Conservation (phyloP, 2,113 vertebrate species). For the Cichladusa arquata region DNA sequence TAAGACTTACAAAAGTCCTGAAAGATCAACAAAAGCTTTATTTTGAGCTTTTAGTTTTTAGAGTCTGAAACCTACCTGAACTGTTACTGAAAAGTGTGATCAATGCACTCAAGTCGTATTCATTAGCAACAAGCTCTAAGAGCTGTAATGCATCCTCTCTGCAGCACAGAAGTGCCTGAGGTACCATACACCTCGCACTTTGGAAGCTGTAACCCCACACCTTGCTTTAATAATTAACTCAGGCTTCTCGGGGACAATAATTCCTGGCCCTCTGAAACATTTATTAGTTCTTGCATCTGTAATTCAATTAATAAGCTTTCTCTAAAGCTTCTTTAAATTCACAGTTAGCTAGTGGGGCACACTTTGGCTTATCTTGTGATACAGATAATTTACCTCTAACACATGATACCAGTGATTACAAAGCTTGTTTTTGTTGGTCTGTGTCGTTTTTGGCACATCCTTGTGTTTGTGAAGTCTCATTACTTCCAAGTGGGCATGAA, state of each 20-base stretch:
- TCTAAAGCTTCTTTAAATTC: constrained; percentile 66
- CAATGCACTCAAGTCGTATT: constrained; percentile 2
- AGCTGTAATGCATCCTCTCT: constrained; percentile 45
- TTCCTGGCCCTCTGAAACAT: constrained; percentile 68
- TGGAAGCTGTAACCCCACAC: constrained; percentile 71
- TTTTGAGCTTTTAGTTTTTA: neutral
- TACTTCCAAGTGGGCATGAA: neutral
- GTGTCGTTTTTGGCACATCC: constrained; percentile 55
- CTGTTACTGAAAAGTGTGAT: constrained; percentile 56
- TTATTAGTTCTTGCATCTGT: constrained; percentile 64
- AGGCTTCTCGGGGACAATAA: constrained; percentile 59
- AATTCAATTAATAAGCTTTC: constrained; percentile 74
- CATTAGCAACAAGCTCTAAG: constrained; percentile 18
- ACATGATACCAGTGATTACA: constrained; percentile 52
- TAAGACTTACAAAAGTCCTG: neutral
- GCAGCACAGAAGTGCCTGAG: constrained; percentile 1
- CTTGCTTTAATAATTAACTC: constrained; percentile 74
- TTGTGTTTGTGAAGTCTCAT: neutral
- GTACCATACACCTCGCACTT: constrained; percentile 45
- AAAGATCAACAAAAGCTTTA: neutral
- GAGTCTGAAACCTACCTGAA: constrained; percentile 39
- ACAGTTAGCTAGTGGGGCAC: constrained; percentile 56
- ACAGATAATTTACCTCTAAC: constrained; percentile 70
- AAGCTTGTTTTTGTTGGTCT: constrained; percentile 32
- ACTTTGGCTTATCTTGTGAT: constrained; percentile 62